Evolutionary conservation across 2,888 invertebrate genomes (phyloP), one percentile per base, ranked within the genome.

Genomic region (Caenorhabditis auriculariae): DNA sequence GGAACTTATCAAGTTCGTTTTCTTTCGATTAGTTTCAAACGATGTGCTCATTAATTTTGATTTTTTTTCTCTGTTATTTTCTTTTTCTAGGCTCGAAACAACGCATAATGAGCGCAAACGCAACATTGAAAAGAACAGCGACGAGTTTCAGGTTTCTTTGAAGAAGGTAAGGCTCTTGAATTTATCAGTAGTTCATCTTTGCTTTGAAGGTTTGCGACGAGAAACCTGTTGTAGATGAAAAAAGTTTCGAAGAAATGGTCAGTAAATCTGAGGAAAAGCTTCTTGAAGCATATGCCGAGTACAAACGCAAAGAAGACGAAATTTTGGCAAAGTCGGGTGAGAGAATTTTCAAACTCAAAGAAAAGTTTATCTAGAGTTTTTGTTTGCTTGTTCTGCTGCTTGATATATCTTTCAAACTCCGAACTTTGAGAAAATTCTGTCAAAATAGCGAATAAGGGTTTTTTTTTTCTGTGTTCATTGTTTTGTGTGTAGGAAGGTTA

Each of bases 51-150:
- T n/a, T 1, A 29, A 26, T 46, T 45, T 4, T 19, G 35, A 15
- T n/a, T 24, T 15, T 23, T 19, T 9, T 23, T 6, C 6, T 27
- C 3, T 2, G 9, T 19, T n/a, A 9, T 27, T 5, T 37, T 38
- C 12, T 26, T 9, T 32, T 24, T 51, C 41, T 23, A 57, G 54
- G 45, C 52, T 60, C 2, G 49, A 53, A 35, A 53, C 29, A 21
- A 54, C 4, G 21, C 26, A 38, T 35, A n/a, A 23, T 19, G 28
- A 60, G 84, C 24, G 42, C 82, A 84, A 21, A 72, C 72, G 72
- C 79, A 52, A 78, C 17, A 58, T 76, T 26, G 66, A 77, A 46
- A 56, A 58, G 48, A 56, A 53, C 35, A 56, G 62, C 28, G 67
- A 63, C 21, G 65, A 67, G n/a, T 74, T 74, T 28, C 64, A 63